These are phyloP conservation scores for Parapristionchus giblindavisi DNA, from an alignment of 2,888 invertebrate species.

Conservation along the genomic window DNA sequence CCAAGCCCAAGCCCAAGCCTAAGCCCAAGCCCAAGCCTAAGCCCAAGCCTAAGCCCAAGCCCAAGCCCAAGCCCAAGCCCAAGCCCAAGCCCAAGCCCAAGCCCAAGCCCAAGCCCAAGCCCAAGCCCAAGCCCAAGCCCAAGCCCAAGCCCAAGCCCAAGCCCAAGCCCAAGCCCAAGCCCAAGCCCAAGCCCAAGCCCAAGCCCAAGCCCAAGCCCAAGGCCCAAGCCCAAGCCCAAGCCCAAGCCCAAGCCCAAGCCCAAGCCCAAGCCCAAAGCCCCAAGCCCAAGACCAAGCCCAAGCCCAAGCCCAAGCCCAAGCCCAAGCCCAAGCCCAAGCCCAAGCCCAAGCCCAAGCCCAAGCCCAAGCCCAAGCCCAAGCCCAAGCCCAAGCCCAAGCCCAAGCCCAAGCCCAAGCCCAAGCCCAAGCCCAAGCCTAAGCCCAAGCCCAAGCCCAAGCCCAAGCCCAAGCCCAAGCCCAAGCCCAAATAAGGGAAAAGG, in stretches of 20 bases:
- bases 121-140: slow-evolving; percentile 33
- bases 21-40: slow-evolving; percentile 42
- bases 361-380: slow-evolving; percentile 41
- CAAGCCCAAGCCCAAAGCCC: too few relatives aligned
- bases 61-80: slow-evolving; percentile 42
- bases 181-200: slow-evolving; percentile 33
- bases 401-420: slow-evolving; percentile 37
- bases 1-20: too few relatives aligned
- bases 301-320: slow-evolving; percentile 40
- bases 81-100: slow-evolving; percentile 42
- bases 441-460: slow-evolving; percentile 39
- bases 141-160: slow-evolving; percentile 29
- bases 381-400: slow-evolving; percentile 39
- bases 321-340: slow-evolving; percentile 33
- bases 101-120: slow-evolving; percentile 40
- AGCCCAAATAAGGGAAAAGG: too few relatives aligned
- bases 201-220: slow-evolving; percentile 36
- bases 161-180: slow-evolving; percentile 19
- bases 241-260: slow-evolving; percentile 39
- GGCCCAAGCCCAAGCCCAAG: slow-evolving; percentile 37
- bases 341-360: slow-evolving; percentile 40
- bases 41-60: slow-evolving; percentile 43
- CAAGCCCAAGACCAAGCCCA: slow-evolving; percentile 40
- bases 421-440: slow-evolving; percentile 40
- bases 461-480: too few relatives aligned